Evolutionary conservation across 2,113 vertebrate species (phyloP).

Genomic region (Pelusios castaneus): DNA sequence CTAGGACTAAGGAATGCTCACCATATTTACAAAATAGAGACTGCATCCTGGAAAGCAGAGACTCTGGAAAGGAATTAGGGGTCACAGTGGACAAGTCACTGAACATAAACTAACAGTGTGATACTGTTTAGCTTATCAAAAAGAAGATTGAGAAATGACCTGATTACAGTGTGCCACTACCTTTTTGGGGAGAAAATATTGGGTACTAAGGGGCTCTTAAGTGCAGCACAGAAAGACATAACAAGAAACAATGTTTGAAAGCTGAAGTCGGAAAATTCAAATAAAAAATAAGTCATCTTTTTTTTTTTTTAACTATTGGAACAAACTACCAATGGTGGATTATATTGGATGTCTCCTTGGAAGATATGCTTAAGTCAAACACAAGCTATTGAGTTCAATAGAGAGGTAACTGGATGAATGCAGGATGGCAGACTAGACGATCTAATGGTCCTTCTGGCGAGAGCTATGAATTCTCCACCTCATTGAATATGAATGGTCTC

Average conservation of each 20-base stretch:
- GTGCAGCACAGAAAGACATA: background rate
- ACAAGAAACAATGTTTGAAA: background rate
- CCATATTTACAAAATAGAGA: no score
- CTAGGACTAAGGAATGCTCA: background rate
- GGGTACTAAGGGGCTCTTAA: background rate
- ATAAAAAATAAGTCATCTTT: no score
- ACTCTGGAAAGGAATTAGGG: background rate
- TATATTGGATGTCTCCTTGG: background rate
- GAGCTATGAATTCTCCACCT: background rate
- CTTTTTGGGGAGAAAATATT: background rate
- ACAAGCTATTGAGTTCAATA: background rate
- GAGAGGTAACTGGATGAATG: fast-evolving
- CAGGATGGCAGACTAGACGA: background rate
- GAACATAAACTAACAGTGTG: fast-evolving
- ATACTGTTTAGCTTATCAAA: background rate
- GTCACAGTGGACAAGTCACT: background rate
- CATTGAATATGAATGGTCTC: background rate
- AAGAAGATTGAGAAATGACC: background rate
- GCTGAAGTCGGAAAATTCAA: background rate
- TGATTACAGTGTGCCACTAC: no score
- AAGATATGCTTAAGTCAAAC: no score
- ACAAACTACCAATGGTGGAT: background rate
- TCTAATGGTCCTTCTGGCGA: background rate
- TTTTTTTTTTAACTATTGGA: background rate
- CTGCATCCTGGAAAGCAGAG: fast-evolving